Base-by-base conservation (phyloP, 2,797 vertebrate species). In the Columba guinea region DNA sequence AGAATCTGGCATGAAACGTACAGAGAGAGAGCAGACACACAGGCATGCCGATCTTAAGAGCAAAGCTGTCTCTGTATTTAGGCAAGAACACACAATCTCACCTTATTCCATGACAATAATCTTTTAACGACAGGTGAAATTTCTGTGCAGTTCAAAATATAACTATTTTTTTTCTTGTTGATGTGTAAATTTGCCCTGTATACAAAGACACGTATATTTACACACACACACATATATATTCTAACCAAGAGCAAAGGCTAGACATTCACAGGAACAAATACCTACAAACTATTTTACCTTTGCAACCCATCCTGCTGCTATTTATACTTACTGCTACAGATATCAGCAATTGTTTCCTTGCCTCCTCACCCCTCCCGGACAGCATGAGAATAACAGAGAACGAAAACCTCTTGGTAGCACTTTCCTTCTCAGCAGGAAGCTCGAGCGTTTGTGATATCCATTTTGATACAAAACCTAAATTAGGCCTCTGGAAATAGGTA, bases 391-490 rank as follows among this genome's bases (percentile, higher is more conserved):
- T 94, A 93, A 94, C 92, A 94, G 86, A 93, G 91, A 94, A 41
- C 4, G 5, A 94, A 93, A 96, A 94, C 89, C 95, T 97, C 96
- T 94, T 48, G 0, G 78, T 80, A 96, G 96, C 97, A 98, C 92
- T 98, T 98, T 97, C 89, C 91, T 90, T 97, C 98, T 93, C 97
- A 98, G 98, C 96, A 24, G 98, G 98, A 97, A 96, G 92, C 97
- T 83, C 91, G 20, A 94, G 94, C 76, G 81, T 97, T 98, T 98
- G 98, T 94, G 97, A 98, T 96, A 98, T 97, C 97, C 97, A 98
- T 98, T 98, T 98, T 97, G 98, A 98, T 97, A 97, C 97, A 96
- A 96, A 97, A 97, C 96, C 96, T 95, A 98, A 98, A 98, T 98
- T 97, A 98, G 97, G 97, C 94, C 95, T 97, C 97, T 98, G 96